phyloP scores from a whole-genome alignment of 2,113 vertebrate genomes.

The Pedetes capensis region DNA sequence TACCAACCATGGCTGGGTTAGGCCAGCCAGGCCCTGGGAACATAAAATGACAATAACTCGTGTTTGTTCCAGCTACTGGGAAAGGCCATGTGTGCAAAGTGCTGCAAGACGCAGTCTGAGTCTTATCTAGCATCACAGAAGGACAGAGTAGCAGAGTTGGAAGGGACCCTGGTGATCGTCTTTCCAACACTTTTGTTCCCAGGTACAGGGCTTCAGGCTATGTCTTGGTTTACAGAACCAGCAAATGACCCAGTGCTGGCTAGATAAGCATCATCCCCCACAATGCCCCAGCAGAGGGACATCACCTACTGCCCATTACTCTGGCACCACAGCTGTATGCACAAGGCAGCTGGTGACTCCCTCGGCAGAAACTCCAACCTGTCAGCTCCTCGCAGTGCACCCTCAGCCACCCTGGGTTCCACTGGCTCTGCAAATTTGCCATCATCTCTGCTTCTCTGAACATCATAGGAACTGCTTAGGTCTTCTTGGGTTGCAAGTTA shows the following conservation, averaged over 20 bases:
- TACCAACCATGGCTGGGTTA: neutral
- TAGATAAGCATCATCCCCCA: accelerated
- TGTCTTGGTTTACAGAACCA: neutral
- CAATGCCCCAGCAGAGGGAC: neutral
- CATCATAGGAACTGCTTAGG: too few species aligned
- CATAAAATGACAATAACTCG: neutral
- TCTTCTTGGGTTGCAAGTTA: too few species aligned
- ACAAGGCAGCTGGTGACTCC: neutral
- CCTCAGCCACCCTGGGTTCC: too few species aligned
- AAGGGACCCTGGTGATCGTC: neutral
- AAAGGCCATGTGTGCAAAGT: neutral
- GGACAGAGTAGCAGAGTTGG: neutral
- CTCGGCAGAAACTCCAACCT: neutral
- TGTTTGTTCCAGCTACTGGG: neutral
- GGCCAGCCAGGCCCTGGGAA: neutral
- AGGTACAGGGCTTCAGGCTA: neutral
- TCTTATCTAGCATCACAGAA: neutral
- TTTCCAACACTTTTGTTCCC: neutral
- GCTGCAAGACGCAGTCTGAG: neutral
- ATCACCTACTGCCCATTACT: too few species aligned
- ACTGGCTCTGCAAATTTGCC: neutral
- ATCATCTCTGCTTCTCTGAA: neutral
- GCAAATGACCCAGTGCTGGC: neutral
- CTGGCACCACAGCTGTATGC: neutral
- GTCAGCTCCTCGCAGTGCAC: neutral